Base-by-base conservation (phyloP, 2,113 vertebrate species). In the Equus przewalskii region DNA sequence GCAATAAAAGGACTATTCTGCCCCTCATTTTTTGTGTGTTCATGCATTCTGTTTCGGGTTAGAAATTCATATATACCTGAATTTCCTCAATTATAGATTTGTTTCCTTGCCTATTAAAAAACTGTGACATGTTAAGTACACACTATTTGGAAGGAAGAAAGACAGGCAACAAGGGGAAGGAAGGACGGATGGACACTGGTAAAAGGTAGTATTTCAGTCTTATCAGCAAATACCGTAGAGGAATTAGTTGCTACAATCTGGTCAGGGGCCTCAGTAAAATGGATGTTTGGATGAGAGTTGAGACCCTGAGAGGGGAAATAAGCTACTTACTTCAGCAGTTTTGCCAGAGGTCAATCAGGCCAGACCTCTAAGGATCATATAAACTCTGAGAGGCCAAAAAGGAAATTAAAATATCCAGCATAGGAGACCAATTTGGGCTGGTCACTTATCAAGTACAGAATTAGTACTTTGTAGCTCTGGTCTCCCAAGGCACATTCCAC, bases 261-360 rank as follows among this genome's bases (percentile, higher is more conserved):
- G 79, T 46, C 9, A 54, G 28, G 6, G 4, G 1, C 41, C 41
- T 78, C 64, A 73, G 24, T 13, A 86, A 33, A 13, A n/a, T 86
- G 44, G 49, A 84, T 79, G 18, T 51, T 62, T 82, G 33, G 22
- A 60, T 82, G 33, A 93, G 19, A 6, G 28, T 36, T 82, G 26
- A 95, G 36, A 91, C 8, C 33, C 88, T 87, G 87, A 82, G 69
- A 79, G 36, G 3, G 3, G 10, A 90, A 89, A 89, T 73, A 84
- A 24, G 28, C 81, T 81, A 86, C 64, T 95, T 56, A 89, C n/a
- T 92, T 67, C 15, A 97, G 64, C 64, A 88, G 7, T 80, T 92
- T 76, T 76, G 33, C 11, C 69, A 90, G 58, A 94, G 64, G 51
- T 76, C 87, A 88, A 51, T 87, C 49, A 30, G 36, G 65, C 24